Evolutionary conservation across 2,797 vertebrate genomes (phyloP).

Genomic region (Remorina albescens): DNA sequence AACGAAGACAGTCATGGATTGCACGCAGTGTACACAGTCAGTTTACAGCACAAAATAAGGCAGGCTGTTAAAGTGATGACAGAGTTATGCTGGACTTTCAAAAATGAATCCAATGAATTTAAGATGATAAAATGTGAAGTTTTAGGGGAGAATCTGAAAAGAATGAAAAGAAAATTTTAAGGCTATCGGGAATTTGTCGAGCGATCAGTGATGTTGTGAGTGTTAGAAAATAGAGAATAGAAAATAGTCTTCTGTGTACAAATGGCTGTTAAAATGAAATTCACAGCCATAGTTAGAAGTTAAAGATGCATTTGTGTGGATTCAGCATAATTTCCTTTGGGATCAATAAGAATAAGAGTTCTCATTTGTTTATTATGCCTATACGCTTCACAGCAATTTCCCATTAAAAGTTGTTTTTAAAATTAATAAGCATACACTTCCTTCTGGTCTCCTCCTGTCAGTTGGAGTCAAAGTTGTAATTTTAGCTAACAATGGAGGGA

Average conservation of each 20-base stretch:
- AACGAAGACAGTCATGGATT: conserved; percentile 11
- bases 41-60: background rate
- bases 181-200: conserved; percentile 5
- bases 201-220: conserved; percentile 5
- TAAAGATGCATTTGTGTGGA: conserved; percentile 28
- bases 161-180: conserved; percentile 35
- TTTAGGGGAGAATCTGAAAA: conserved; percentile 16
- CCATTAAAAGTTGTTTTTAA: conserved; percentile 30
- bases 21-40: conserved; percentile 3
- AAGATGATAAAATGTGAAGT: conserved; percentile 4
- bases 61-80: background rate
- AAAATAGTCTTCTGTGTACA: conserved; percentile 5
- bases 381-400: conserved; percentile 10
- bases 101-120: background rate
- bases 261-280: conserved; percentile 15
- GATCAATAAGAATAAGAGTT: conserved; percentile 14
- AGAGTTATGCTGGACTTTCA: background rate
- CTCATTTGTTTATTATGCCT: conserved; percentile 14
- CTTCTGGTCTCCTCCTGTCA: conserved; percentile 41
- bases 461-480: conserved; percentile 45
- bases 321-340: conserved; percentile 32
- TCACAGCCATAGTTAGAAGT: conserved; percentile 8
- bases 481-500: conserved; percentile 26
- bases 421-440: conserved; percentile 38
- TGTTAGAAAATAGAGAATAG: no score